Evolutionary conservation across 2,113 vertebrate genomes (phyloP), one percentile per base, ranked within the genome.

Genomic region (Tupaia tana): DNA sequence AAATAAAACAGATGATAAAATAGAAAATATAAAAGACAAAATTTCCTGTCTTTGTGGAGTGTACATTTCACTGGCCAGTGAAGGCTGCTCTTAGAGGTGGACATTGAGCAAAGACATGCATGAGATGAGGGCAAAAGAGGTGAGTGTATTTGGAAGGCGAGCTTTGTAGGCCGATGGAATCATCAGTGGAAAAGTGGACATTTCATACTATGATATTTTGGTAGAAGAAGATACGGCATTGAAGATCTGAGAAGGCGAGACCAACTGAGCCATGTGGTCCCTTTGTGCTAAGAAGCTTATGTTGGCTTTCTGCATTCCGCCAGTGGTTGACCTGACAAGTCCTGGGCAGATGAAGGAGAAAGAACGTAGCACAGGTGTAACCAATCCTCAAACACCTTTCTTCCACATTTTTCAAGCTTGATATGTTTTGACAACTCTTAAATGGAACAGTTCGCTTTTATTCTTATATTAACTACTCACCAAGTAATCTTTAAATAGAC

Each of bases 241-340:
- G 6, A 70, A 34, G 70, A 27, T 7, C 9, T 0, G 29, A 8
- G 31, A 15, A 9, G 12, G 3, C 2, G 25, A 1, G 9, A 11
- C 4, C 9, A 6, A 22, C 14, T 16, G 6, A 2, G 22, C 24
- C 15, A 1, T 29, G 34, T 24, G 52, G 3, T 19, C 8, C 25
- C 15, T 20, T 0, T 4, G 3, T 0, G 3, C 3, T 3, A 9
- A n/a, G 7, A 20, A 67, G 13, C 58, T 22, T 6, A 20, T 12
- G 7, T 9, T 14, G 1, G 67, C 34, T 29, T 24, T 3, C 7
- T 0, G 52, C 34, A 10, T 12, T 0, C 0, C 3, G 7, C 31
- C 6, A 15, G 0, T 0, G 9, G 9, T 4, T 1, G 15, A n/a
- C 0, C 1, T 8, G 27, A 10, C 0, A 2, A 31, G 52, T 9